phyloP scores from a whole-genome alignment of 2,888 invertebrate genomes.

The Theodoxus fluviatilis region DNA sequence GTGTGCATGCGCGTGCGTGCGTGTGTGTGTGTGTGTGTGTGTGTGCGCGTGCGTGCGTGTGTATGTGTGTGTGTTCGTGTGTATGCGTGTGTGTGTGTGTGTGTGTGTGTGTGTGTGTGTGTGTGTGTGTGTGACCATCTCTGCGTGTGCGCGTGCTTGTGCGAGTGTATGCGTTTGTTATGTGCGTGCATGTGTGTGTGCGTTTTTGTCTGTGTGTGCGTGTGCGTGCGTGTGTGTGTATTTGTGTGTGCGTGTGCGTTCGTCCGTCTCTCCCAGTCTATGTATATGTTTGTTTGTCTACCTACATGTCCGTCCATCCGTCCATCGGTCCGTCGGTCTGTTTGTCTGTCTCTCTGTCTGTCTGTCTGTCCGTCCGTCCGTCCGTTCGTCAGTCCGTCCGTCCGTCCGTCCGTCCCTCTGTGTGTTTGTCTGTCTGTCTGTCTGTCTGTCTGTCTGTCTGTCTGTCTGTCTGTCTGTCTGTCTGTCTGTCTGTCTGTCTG shows the following conservation, averaged over 20 bases:
- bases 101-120: slow-evolving; percentile 13
- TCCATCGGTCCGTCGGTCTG: background rate
- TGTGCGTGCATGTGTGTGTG: background rate
- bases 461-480: background rate
- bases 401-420: background rate
- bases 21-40: slow-evolving; percentile 10
- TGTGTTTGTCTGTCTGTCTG: background rate
- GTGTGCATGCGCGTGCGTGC: background rate
- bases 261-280: slow-evolving; percentile 1
- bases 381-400: too few relatives aligned
- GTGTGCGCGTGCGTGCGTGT: slow-evolving; percentile 15
- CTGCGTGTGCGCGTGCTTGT: background rate
- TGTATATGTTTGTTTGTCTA: background rate
- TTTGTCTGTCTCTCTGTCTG: slow-evolving; percentile 11
- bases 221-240: background rate
- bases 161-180: background rate
- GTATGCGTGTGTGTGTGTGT: background rate
- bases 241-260: background rate
- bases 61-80: slow-evolving; percentile 9
- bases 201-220: background rate
- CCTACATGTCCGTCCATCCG: background rate
- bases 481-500: too few relatives aligned
- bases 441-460: background rate
- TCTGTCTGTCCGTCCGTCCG: slow-evolving; percentile 2
- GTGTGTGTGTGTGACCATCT: slow-evolving; percentile 11